These are phyloP conservation scores for Grammomys surdaster DNA, from an alignment of 2,113 vertebrate species.

Conservation along the genomic window DNA sequence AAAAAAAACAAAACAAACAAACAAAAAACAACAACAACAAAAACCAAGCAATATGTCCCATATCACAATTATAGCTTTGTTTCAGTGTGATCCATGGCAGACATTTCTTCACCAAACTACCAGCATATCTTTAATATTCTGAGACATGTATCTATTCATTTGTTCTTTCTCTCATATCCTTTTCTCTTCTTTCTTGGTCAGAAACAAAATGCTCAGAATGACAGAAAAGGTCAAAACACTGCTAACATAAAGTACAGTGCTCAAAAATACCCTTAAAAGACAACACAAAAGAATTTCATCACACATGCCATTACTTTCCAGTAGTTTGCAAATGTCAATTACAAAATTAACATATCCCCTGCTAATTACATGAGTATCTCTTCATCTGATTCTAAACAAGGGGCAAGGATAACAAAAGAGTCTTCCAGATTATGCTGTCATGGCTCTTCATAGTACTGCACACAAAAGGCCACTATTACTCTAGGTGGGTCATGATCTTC, in stretches of 20 bases:
- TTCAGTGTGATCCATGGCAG: not conserved
- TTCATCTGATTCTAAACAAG: not conserved
- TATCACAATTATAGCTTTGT: not conserved
- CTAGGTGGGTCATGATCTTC: not conserved
- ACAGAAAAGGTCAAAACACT: not conserved
- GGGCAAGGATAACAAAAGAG: not conserved
- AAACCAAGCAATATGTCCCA: not conserved
- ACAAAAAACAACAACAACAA: no score
- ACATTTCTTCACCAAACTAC: not conserved
- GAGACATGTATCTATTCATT: not conserved
- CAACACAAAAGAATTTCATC: not conserved
- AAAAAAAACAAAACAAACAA: not conserved
- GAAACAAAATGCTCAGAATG: constrained; percentile 35
- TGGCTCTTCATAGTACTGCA: not conserved
- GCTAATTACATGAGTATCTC: not conserved
- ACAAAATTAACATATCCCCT: constrained; percentile 13
- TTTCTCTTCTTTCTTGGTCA: not conserved
- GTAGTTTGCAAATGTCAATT: not conserved
- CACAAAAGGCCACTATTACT: not conserved
- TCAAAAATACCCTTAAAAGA: not conserved
- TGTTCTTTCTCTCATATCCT: constrained; percentile 11
- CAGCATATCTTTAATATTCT: not conserved
- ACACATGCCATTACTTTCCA: not conserved
- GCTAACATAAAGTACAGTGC: not conserved
- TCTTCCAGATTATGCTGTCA: not conserved